Evolutionary conservation across 2,888 invertebrate species (phyloP), one percentile per base, ranked within the genome.

Genomic region (Diaphora mendica): DNA sequence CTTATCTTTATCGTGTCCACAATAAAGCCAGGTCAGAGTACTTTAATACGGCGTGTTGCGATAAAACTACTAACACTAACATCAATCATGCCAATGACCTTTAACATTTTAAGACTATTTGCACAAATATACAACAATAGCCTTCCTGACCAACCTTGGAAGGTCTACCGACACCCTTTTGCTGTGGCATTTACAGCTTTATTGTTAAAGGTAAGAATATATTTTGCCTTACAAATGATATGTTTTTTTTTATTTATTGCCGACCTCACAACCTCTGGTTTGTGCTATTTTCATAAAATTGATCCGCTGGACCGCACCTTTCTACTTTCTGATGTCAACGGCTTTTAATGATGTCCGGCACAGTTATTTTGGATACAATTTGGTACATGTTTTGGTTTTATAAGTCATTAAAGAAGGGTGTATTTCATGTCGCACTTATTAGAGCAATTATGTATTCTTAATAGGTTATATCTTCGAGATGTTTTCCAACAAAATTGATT

Each of bases 271-370:
- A 86, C 88, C 90, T 90, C 87, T 83, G 30, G 85, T 85, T 80
- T 87, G 87, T 90, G 91, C 89, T 89, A 90, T 92, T 93, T 91
- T 85, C 86, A 83, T 85, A 82, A 88, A 91, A 91, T 89, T 85
- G 88, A 77, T 79, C 71, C 80, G 73, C 67, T 70, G 73, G 75
- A 87, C 90, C 91, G 85, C 91, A 82, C 93, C 93, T 90, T 82
- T 74, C 78, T 82, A 88, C 85, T 90, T 89, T 87, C 86, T 62
- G 87, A 82, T 87, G 87, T 85, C 85, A 85, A 86, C 79, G 80
- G 79, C 82, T 80, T 79, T 81, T 82, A 84, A 77, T 79, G 72
- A 79, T 80, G 74, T 77, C 77, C 71, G 76, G 77, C 77, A 82
- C 71, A 70, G 76, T 69, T 83, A 77, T 83, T 79, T 70, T 75